Evolutionary conservation across 2,888 invertebrate genomes (phyloP).

Genomic region (Nasonovia ribisnigri): DNA sequence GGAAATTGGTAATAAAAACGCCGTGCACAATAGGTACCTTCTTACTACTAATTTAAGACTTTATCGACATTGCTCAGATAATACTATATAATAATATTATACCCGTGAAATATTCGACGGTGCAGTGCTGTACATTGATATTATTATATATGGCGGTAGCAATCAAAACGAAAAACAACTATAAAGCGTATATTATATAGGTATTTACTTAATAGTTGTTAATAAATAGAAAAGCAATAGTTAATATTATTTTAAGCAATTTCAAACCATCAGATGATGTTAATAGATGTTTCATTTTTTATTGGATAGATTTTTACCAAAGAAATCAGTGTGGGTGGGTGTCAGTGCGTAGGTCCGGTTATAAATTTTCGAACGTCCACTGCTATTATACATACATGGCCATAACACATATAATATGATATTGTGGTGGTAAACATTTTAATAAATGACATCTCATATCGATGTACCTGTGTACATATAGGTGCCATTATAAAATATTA

Average conservation of each 20-base stretch:
- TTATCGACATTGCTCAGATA: constrained; percentile 19
- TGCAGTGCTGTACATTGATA: not conserved
- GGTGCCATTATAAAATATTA: not conserved
- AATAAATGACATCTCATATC: constrained; percentile 12
- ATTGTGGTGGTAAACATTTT: constrained; percentile 27
- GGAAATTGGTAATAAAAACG: constrained; percentile 10
- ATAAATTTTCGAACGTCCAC: constrained; percentile 42
- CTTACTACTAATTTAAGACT: not conserved
- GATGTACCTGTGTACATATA: not conserved
- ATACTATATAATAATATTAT: too few relatives aligned
- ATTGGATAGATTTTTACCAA: constrained; percentile 36
- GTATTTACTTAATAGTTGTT: not conserved
- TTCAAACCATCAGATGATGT: not conserved
- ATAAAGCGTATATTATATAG: too few relatives aligned
- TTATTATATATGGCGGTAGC: not conserved
- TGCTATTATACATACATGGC: constrained; percentile 7
- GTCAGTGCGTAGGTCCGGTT: constrained; percentile 32
- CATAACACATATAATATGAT: constrained; percentile 28
- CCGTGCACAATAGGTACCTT: too few relatives aligned
- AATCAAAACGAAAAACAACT: not conserved
- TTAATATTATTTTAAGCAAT: constrained; percentile 36
- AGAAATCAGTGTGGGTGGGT: constrained; percentile 28
- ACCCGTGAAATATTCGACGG: not conserved
- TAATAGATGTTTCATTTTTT: constrained; percentile 30
- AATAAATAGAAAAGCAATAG: not conserved